Conservation (phyloP, 2,888 invertebrate species). For the Deilephila elpenor region DNA sequence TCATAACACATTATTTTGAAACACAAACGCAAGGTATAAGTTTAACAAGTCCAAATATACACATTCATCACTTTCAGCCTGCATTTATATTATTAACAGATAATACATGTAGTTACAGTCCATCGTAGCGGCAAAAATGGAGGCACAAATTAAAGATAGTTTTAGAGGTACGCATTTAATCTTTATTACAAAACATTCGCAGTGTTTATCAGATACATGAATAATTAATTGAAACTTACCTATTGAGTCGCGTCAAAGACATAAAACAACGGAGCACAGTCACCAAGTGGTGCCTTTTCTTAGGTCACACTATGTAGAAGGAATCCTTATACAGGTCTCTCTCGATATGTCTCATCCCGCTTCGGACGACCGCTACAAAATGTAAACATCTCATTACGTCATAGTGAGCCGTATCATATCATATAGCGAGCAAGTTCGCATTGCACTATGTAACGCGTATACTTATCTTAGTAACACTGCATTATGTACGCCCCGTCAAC, state of each 20-base stretch:
- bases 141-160: slow-evolving; percentile 50
- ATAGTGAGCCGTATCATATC: slow-evolving; percentile 56
- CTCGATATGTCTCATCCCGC: slow-evolving; percentile 68
- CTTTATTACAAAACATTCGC: slow-evolving; percentile 54
- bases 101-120: slow-evolving; percentile 65
- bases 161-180: slow-evolving; percentile 31
- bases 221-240: slow-evolving; percentile 65
- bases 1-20: no score
- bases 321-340: slow-evolving; percentile 52
- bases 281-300: slow-evolving; percentile 54
- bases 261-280: slow-evolving; percentile 53
- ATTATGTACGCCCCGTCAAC: slow-evolving; percentile 40
- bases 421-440: slow-evolving; percentile 56
- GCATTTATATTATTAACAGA: slow-evolving; percentile 29
- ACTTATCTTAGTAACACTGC: slow-evolving; percentile 65
- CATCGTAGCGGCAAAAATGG: slow-evolving; percentile 36
- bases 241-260: slow-evolving; percentile 57
- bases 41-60: neutral
- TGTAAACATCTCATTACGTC: slow-evolving; percentile 74
- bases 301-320: slow-evolving; percentile 50
- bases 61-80: slow-evolving; percentile 33
- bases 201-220: slow-evolving; percentile 45
- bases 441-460: slow-evolving; percentile 58
- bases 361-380: slow-evolving; percentile 77
- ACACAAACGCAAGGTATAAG: no score